Evolutionary conservation across 2,797 vertebrate genomes (phyloP).

Genomic region (Alcedo atthis): DNA sequence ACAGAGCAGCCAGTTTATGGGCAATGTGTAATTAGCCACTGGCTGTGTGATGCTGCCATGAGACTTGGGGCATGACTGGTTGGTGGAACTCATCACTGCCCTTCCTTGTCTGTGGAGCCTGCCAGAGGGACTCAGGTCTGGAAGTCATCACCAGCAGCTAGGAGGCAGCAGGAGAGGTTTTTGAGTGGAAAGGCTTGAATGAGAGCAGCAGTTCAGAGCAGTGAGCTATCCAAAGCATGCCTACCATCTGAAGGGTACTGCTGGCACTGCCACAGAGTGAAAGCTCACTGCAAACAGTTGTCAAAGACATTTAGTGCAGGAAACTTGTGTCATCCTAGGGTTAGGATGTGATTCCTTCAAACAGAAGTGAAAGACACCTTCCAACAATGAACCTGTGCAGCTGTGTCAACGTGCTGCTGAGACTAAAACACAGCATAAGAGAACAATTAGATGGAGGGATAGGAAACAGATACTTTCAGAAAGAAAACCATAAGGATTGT

Average conservation of each 20-base stretch:
- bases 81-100: no score
- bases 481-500: not conserved
- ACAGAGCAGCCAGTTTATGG: not conserved
- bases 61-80: not conserved
- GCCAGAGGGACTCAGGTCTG: not conserved
- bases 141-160: not conserved
- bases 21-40: not conserved
- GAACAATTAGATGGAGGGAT: not conserved
- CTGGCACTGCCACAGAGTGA: not conserved
- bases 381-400: not conserved
- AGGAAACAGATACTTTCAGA: not conserved
- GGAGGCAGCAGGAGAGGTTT: not conserved
- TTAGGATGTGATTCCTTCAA: not conserved
- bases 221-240: not conserved
- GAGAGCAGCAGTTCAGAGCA: not conserved
- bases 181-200: not conserved
- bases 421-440: not conserved
- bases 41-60: not conserved
- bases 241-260: not conserved
- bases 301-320: not conserved
- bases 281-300: not conserved
- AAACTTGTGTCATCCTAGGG: not conserved
- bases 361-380: not conserved
- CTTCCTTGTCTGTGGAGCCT: not conserved
- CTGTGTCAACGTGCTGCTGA: not conserved